Conservation (phyloP, 1,140 invertebrate genomes). For the Drosophila arizonae region DNA sequence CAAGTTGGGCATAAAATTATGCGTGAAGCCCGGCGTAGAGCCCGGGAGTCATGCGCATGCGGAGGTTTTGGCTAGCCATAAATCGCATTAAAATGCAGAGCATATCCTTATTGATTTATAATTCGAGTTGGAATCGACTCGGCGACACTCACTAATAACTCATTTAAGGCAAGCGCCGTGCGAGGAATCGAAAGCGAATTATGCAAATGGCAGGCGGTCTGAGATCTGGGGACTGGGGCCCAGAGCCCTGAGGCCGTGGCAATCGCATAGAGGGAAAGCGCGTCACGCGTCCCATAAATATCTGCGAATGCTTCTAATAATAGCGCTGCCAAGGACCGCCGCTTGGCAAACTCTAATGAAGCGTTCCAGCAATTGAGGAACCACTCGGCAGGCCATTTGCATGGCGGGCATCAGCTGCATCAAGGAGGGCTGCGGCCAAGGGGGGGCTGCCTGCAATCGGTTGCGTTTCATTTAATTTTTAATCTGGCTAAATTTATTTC, state of each 20-base stretch:
- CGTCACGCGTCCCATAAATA: conserved; percentile 75
- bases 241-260: not conserved
- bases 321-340: conserved; percentile 47
- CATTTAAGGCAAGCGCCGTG: conserved; percentile 72
- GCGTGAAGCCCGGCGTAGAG: conserved; percentile 28
- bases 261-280: conserved; percentile 23
- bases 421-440: conserved; percentile 1
- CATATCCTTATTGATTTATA: conserved; percentile 81
- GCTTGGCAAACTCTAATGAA: conserved; percentile 31
- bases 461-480: conserved; percentile 64
- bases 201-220: conserved; percentile 62
- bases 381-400: conserved; percentile 32
- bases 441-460: not conserved
- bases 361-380: conserved; percentile 20
- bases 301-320: conserved; percentile 75
- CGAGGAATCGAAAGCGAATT: conserved; percentile 80
- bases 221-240: not conserved
- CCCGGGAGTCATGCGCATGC: not conserved
- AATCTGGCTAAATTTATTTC: conserved; percentile 69
- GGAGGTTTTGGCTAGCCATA: conserved; percentile 31
- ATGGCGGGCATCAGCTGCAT: conserved; percentile 32
- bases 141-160: conserved; percentile 74
- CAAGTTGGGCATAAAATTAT: conserved; percentile 61
- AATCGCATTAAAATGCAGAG: conserved; percentile 75
- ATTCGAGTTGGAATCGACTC: conserved; percentile 59